Evolutionary conservation across 2,797 vertebrate species (phyloP).

Genomic region (Vipera ursinii): DNA sequence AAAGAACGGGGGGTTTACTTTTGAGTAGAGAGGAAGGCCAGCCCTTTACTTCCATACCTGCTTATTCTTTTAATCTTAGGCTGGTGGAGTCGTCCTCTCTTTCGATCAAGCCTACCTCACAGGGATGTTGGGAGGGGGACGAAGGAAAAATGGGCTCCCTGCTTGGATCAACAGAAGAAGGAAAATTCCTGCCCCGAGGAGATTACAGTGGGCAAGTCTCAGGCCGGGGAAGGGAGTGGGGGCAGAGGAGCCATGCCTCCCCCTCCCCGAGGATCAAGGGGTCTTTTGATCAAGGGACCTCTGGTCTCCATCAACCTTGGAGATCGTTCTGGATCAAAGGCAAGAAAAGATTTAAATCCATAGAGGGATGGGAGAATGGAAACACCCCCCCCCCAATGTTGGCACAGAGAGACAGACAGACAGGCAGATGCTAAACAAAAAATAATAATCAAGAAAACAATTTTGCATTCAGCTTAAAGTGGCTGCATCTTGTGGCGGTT

Average conservation of each 20-base stretch:
- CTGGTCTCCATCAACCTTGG: background rate
- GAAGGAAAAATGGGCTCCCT: background rate
- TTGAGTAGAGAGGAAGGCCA: background rate
- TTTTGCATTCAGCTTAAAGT: background rate
- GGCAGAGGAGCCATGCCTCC: background rate
- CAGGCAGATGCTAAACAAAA: background rate
- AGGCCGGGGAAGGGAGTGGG: background rate
- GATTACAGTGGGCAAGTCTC: background rate
- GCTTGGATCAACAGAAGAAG: background rate
- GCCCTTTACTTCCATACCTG: background rate
- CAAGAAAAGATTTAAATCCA: constrained; percentile 10
- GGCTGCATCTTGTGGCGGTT: background rate
- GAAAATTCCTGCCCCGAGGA: background rate
- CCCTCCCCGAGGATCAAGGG: background rate
- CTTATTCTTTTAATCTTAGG: background rate
- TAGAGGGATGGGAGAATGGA: background rate
- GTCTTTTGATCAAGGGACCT: background rate
- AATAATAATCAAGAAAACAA: background rate
- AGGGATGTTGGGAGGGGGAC: background rate
- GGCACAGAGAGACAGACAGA: background rate
- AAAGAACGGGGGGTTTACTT: background rate
- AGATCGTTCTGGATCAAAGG: background rate
- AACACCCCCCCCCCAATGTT: too few relatives aligned
- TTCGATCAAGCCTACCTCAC: background rate
- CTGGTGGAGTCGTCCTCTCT: background rate